phyloP scores from a whole-genome alignment of 2,113 vertebrate genomes.

The Pristiophorus japonicus region DNA sequence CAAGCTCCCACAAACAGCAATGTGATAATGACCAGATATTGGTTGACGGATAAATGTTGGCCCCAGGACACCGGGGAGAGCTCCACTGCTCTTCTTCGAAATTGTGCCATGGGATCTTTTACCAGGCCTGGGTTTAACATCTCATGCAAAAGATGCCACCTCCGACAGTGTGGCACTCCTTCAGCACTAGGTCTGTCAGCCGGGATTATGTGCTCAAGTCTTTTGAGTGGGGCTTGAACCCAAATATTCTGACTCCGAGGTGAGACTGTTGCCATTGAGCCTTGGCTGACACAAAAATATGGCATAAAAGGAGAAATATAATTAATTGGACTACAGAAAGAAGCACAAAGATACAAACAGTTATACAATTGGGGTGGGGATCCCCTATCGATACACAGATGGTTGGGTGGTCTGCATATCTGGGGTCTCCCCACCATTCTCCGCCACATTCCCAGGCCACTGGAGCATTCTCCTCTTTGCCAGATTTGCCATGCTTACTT shows the following conservation, averaged over 20 bases:
- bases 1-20: not conserved
- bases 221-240: not conserved
- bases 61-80: not conserved
- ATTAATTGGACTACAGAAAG: not conserved
- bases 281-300: not conserved
- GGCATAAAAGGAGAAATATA: not conserved
- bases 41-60: too few relatives aligned
- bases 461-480: not conserved
- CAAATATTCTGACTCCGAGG: not conserved
- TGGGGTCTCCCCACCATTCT: not conserved
- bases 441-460: not conserved
- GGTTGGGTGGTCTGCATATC: not conserved
- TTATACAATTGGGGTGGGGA: not conserved
- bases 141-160: not conserved
- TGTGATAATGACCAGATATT: not conserved
- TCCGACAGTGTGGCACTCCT: not conserved
- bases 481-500: not conserved
- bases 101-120: not conserved
- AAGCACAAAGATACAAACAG: not conserved
- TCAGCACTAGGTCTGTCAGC: not conserved
- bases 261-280: not conserved
- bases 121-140: not conserved
- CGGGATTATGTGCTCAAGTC: not conserved
- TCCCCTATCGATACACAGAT: not conserved
- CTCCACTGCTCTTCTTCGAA: not conserved